These are phyloP conservation scores for Phyllostomus discolor DNA, from an alignment of 2,113 vertebrate genomes.

Conservation along the genomic window DNA sequence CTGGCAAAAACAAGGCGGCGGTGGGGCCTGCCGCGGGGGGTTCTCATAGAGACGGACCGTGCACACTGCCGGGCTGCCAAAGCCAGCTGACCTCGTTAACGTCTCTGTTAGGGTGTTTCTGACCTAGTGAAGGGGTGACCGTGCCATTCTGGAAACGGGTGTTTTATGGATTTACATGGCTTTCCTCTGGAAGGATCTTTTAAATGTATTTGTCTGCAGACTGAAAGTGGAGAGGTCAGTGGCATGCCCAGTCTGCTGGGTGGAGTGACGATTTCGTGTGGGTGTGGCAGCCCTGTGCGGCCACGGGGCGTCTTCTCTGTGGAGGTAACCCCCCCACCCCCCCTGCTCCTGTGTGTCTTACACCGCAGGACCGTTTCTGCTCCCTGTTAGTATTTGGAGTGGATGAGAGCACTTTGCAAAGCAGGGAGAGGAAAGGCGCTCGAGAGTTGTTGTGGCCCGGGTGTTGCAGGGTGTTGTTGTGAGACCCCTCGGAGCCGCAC, in stretches of 20 bases:
- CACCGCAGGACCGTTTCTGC: neutral
- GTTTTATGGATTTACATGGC: neutral
- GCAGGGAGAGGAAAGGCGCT: neutral
- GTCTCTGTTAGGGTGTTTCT: neutral
- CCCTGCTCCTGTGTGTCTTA: fast-evolving
- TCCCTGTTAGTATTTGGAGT: neutral
- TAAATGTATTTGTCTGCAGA: neutral
- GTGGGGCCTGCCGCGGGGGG: neutral
- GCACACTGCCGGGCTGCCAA: neutral
- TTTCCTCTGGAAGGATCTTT: neutral
- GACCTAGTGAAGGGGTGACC: neutral
- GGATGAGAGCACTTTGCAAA: neutral
- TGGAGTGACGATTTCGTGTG: too few relatives aligned
- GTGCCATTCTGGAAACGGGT: neutral
- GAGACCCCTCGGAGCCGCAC: fast-evolving
- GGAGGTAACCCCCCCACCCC: neutral
- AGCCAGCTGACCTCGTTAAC: neutral
- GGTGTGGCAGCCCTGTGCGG: fast-evolving
- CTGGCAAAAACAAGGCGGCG: neutral
- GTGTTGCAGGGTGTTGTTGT: fast-evolving
- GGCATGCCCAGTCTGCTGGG: neutral
- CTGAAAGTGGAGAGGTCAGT: neutral
- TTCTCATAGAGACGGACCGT: neutral
- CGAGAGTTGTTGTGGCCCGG: neutral
- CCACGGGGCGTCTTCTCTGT: neutral